Percentiles rank a stretch among this genome's conserved stretches.
phyloP scores from a whole-genome alignment of 2,797 vertebrate species.

The Parambassis ranga region DNA sequence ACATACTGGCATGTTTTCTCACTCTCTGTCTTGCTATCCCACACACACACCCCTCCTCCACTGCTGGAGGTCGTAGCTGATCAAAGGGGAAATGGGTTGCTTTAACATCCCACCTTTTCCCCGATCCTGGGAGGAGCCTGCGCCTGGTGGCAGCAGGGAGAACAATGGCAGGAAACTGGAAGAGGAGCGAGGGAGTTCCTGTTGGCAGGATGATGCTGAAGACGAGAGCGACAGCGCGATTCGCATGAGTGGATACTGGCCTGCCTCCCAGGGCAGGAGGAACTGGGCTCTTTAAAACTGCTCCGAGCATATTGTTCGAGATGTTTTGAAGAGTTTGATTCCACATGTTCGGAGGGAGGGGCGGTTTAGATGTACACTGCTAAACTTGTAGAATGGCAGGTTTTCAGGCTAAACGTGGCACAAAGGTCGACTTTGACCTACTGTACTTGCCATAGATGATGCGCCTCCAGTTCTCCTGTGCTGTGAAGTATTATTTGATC shows the following conservation, averaged over 20 bases:
- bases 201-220: slow-evolving; percentile 63
- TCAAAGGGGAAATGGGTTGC: slow-evolving; percentile 68
- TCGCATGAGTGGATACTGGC: slow-evolving; percentile 46
- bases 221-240: slow-evolving; percentile 48
- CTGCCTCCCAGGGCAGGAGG: slow-evolving; percentile 34
- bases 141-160: slow-evolving; percentile 49
- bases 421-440: no score
- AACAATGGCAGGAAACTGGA: slow-evolving; percentile 82
- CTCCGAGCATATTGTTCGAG: slow-evolving; percentile 47
- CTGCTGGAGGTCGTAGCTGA: slow-evolving; percentile 48
- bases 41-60: slow-evolving; percentile 41
- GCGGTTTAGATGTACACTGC: neutral
- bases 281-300: slow-evolving; percentile 51
- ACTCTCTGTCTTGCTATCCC: slow-evolving; percentile 1
- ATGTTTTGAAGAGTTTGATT: slow-evolving; percentile 30
- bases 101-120: slow-evolving; percentile 81
- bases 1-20: no score
- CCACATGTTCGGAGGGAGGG: slow-evolving; percentile 15
- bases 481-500: slow-evolving; percentile 11
- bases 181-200: slow-evolving; percentile 80
- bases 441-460: no score
- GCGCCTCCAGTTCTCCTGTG: no score
- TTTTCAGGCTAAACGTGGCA: no score
- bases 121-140: slow-evolving; percentile 77
- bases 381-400: neutral